A percentile compares a stretch with the other conserved stretches of the same genome.
Evolutionary conservation across 2,888 invertebrate species (phyloP).

Genomic region (Hetaerina titia): DNA sequence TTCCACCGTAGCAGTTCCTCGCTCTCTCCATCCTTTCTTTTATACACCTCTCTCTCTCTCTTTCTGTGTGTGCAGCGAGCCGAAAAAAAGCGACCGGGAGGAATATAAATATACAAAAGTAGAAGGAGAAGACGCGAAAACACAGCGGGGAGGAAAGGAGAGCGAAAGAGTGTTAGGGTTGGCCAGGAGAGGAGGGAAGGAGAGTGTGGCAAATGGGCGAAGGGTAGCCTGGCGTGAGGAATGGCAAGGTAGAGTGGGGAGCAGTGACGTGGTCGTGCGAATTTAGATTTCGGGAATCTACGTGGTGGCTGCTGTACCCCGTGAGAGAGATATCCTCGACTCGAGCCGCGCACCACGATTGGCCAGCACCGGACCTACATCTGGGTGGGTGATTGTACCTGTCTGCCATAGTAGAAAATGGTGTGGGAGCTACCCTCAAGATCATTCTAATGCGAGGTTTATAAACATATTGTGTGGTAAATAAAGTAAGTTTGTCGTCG

Average conservation of each 20-base stretch:
- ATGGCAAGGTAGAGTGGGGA: too few relatives aligned
- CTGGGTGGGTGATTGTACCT: neutral
- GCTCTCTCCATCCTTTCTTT: neutral
- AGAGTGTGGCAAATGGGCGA: neutral
- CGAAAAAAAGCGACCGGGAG: neutral
- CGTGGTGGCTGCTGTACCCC: neutral
- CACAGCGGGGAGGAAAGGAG: neutral
- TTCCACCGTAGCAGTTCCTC: neutral
- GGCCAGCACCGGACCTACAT: neutral
- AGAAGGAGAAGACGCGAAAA: neutral
- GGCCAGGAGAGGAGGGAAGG: neutral
- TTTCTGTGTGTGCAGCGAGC: neutral
- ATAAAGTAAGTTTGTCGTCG: too few relatives aligned
- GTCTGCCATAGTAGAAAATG: too few relatives aligned
- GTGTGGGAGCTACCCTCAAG: too few relatives aligned
- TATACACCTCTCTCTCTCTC: neutral
- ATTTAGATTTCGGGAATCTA: neutral
- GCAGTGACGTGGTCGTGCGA: neutral
- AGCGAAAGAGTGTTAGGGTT: neutral
- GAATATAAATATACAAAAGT: conserved; percentile 1
- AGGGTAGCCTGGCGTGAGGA: neutral
- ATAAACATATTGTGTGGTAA: too few relatives aligned
- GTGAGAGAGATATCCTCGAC: neutral
- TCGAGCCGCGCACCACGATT: neutral
- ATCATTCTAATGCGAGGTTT: too few relatives aligned